Evolutionary conservation across 1,140 invertebrate species (phyloP), one percentile per base, ranked within the genome.

Genomic region (Magallana ariakensis): DNA sequence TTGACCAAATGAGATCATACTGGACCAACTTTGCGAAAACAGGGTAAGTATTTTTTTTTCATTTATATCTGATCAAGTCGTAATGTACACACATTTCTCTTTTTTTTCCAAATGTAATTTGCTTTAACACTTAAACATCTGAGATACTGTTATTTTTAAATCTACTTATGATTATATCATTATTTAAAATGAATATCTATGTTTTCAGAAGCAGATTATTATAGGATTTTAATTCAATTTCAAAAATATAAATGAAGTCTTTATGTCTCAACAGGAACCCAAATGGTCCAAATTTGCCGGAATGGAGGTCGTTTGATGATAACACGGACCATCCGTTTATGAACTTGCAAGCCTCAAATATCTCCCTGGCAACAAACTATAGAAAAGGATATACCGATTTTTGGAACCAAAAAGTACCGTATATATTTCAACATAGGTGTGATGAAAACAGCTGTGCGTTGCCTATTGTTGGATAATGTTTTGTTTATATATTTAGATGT

Each of bases 1-100:
- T 62, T 15, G 53, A 85, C 33, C 54, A 22, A 16, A 62, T 85
- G 15, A 55, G n/a, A 16, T 19, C 7, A 22, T 85, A 85, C 26
- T 85, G 84, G 84, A 70, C 62, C 10, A 85, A 85, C 66, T 85
- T 85, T 55, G 84, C 84, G 15, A 85, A 75, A 54, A 53, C 60
- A n/a, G 84, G 84, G 84, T 85, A 56, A 53, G 33, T 46, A 4
- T 46, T 46, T 4, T 46, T 46, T 46, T 46, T 46, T 46, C 33
- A 46, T 46, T 46, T 46, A 46, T 46, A 46, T 46, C 33, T 46
- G 2, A 5, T 46, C 33, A 46, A 46, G 33, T 4, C 33, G 2
- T 46, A 4, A 4, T 46, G 33, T 1, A 46, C 33, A 46, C 33
- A 46, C 33, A 46, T 46, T 46, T 46, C 33, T 46, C 33, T 46